These are phyloP conservation scores for Fregata magnificens DNA, from an alignment of 2,113 vertebrate genomes.

Conservation along the genomic window DNA sequence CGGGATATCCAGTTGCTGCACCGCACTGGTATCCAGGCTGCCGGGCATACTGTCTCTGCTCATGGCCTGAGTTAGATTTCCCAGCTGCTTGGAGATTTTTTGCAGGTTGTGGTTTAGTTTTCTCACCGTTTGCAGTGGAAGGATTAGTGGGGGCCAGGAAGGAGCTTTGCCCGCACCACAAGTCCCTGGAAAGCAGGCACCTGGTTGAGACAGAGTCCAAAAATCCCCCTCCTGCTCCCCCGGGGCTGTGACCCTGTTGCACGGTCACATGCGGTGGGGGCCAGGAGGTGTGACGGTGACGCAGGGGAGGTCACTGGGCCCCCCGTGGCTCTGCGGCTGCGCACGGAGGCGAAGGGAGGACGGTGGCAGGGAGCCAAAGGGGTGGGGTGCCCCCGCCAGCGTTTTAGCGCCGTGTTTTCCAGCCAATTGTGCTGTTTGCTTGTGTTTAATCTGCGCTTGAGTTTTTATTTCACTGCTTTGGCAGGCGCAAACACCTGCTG, in stretches of 20 bases:
- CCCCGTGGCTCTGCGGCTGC: neutral
- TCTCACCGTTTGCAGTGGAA: neutral
- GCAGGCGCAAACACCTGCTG: neutral
- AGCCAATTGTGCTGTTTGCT: neutral
- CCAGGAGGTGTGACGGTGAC: neutral
- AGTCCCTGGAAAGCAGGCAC: neutral
- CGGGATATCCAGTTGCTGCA: neutral
- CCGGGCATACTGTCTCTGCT: neutral
- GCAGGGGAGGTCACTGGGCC: neutral
- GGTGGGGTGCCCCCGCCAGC: neutral
- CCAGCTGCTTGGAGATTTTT: neutral
- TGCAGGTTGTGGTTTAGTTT: neutral
- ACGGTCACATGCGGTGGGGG: neutral
- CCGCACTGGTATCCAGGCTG: fast-evolving
- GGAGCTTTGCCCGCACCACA: neutral
- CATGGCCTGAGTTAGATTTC: fast-evolving
- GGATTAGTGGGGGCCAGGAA: neutral
- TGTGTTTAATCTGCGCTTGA: fast-evolving
- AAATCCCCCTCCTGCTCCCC: neutral
- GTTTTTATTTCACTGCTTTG: neutral
- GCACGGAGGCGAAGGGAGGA: neutral
- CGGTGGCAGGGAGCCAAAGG: fast-evolving
- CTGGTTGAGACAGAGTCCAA: neutral
- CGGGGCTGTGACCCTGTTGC: neutral
- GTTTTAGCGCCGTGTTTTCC: fast-evolving